A percentile compares a stretch with the other conserved stretches of the same genome.
phyloP scores from a whole-genome alignment of 1,140 invertebrate species.

The Trachelipus rathkii region DNA sequence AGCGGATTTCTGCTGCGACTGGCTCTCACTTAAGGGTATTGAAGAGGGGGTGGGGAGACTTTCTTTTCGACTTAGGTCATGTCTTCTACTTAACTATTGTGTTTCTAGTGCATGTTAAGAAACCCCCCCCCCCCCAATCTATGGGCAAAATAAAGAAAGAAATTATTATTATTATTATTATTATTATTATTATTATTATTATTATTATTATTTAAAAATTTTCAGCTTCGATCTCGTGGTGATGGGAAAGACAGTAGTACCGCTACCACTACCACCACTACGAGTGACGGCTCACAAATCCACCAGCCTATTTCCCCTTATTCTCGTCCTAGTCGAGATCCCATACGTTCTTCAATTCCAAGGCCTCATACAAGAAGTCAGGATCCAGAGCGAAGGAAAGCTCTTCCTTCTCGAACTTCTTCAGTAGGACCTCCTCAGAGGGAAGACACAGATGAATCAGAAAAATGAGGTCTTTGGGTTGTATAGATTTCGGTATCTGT shows the following conservation, averaged over 20 bases:
- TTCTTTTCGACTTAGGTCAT: too few species aligned
- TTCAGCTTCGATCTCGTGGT: constrained; percentile 32
- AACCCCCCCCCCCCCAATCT: too few species aligned
- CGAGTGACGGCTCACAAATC: constrained; percentile 16
- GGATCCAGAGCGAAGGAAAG: not conserved
- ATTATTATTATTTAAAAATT: too few species aligned
- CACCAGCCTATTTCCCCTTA: constrained; percentile 1
- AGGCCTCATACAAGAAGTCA: not conserved
- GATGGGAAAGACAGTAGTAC: constrained; percentile 44
- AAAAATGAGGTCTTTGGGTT: not conserved
- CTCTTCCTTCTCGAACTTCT: not conserved
- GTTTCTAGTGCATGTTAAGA: too few species aligned
- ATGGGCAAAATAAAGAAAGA: too few species aligned
- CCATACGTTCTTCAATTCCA: constrained; percentile 14
- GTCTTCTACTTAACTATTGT: too few species aligned
- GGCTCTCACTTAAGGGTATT: too few species aligned
- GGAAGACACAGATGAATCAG: not conserved
- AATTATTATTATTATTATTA: too few species aligned
- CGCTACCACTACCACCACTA: constrained; percentile 34
- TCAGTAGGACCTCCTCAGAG: constrained; percentile 10
- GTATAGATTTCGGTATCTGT: too few species aligned
- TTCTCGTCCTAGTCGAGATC: constrained; percentile 18
- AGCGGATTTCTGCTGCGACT: too few species aligned
- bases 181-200: too few species aligned
- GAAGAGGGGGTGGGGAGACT: too few species aligned